Evolutionary conservation across 2,113 vertebrate genomes (phyloP).

Genomic region (Chascanopsetta lugubris): DNA sequence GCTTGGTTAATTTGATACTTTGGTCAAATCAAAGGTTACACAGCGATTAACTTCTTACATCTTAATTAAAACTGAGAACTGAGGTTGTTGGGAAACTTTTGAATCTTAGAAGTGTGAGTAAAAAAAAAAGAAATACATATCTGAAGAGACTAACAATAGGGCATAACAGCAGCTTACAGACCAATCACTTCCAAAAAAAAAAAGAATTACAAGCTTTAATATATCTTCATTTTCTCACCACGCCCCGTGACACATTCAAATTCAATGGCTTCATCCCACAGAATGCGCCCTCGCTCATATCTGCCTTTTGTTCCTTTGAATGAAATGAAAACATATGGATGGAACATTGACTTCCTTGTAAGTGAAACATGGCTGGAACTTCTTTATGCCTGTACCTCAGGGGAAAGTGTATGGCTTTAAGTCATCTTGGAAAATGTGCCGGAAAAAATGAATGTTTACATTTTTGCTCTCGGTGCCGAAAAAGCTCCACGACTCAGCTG

Average conservation of each 20-base stretch:
- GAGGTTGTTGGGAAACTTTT: neutral
- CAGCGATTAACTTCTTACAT: neutral
- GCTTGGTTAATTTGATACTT: conserved; percentile 25
- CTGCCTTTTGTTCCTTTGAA: conserved; percentile 63
- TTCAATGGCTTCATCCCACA: conserved; percentile 71
- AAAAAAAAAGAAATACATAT: neutral
- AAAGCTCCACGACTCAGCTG: conserved; percentile 81
- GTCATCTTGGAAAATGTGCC: conserved; percentile 71
- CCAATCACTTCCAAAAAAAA: conserved; percentile 67
- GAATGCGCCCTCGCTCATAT: conserved; percentile 46
- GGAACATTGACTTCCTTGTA: conserved; percentile 33
- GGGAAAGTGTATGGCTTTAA: conserved; percentile 83
- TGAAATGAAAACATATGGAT: conserved; percentile 63
- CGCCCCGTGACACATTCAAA: conserved; percentile 58
- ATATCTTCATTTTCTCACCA: conserved; percentile 26
- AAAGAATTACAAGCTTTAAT: conserved; percentile 71
- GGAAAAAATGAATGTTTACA: conserved; percentile 74
- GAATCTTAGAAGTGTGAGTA: neutral
- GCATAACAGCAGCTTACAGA: conserved; percentile 63
- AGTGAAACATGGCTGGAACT: conserved; percentile 25
- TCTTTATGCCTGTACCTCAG: conserved; percentile 71
- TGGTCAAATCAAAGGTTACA: neutral
- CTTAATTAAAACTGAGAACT: neutral
- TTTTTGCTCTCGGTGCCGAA: conserved; percentile 74
- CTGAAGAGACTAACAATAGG: neutral